Evolutionary conservation across 2,113 vertebrate species (phyloP).

Genomic region (Podarcis muralis): DNA sequence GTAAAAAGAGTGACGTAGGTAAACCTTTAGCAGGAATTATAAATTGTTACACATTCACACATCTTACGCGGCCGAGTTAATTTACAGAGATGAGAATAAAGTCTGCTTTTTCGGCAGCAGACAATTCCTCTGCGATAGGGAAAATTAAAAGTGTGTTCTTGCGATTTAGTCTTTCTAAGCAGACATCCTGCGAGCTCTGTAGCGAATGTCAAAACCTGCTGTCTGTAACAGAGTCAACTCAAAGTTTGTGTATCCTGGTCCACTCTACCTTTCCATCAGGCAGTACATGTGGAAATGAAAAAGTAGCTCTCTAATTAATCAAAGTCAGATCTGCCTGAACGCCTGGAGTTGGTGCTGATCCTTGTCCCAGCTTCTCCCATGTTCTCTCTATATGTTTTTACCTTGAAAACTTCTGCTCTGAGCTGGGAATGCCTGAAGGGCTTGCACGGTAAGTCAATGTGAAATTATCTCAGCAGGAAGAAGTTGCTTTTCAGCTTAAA

Average conservation of each 20-base stretch:
- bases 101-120: conserved; percentile 64
- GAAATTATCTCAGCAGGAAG: conserved; percentile 90
- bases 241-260: conserved; percentile 81
- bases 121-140: conserved; percentile 72
- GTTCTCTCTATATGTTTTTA: conserved; percentile 85
- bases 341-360: conserved; percentile 93
- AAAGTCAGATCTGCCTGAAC: conserved; percentile 98
- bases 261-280: conserved; percentile 90
- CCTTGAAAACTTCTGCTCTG: conserved; percentile 91
- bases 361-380: conserved; percentile 87
- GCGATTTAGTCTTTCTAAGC: conserved; percentile 75
- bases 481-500: conserved; percentile 89
- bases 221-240: conserved; percentile 82
- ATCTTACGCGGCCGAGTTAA: conserved; percentile 67
- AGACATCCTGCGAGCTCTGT: conserved; percentile 78
- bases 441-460: conserved; percentile 88
- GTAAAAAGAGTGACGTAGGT: conserved; percentile 51
- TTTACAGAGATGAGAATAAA: conserved; percentile 71
- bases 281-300: conserved; percentile 86
- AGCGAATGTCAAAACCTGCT: conserved; percentile 89
- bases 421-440: conserved; percentile 89
- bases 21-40: conserved; percentile 48
- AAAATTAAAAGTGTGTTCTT: conserved; percentile 78
- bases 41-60: conserved; percentile 48
- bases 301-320: conserved; percentile 96